These are phyloP conservation scores for Sceliomorpha sp. DNA, from an alignment of 2,888 invertebrate species.

Conservation along the genomic window DNA sequence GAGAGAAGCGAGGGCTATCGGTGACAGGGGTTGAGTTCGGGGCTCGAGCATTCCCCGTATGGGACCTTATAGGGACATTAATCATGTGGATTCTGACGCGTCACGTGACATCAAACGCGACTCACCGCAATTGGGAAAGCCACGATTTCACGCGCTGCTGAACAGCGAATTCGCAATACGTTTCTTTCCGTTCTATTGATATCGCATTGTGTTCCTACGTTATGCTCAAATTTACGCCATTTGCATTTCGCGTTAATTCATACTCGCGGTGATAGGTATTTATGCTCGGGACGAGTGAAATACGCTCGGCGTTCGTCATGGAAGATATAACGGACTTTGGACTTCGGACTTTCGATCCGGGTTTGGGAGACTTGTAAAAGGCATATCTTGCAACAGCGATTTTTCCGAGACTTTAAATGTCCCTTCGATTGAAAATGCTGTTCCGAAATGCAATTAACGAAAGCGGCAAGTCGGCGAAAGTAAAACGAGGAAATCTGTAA, in stretches of 20 bases:
- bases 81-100: constrained; percentile 69
- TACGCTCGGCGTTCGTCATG: too few species aligned
- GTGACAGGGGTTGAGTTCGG: constrained; percentile 44
- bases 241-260: constrained; percentile 11
- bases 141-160: constrained; percentile 65
- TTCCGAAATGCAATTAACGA: constrained; percentile 28
- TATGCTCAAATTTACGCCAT: constrained; percentile 32
- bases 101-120: constrained; percentile 71
- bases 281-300: too few species aligned
- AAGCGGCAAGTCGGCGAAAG: constrained; percentile 7
- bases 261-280: too few species aligned
- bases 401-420: constrained; percentile 16
- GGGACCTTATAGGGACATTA: constrained; percentile 65
- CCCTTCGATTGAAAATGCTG: constrained; percentile 26
- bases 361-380: too few species aligned
- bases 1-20: constrained; percentile 26
- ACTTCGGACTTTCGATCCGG: too few species aligned
- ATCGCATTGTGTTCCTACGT: constrained; percentile 23
- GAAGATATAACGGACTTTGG: too few species aligned
- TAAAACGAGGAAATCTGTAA: constrained; percentile 23
- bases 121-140: constrained; percentile 64
- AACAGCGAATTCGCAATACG: constrained; percentile 60
- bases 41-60: constrained; percentile 49
- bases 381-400: too few species aligned
- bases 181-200: constrained; percentile 40